Conservation (phyloP, 2,797 vertebrate genomes). For the Lepus townsendii region DNA sequence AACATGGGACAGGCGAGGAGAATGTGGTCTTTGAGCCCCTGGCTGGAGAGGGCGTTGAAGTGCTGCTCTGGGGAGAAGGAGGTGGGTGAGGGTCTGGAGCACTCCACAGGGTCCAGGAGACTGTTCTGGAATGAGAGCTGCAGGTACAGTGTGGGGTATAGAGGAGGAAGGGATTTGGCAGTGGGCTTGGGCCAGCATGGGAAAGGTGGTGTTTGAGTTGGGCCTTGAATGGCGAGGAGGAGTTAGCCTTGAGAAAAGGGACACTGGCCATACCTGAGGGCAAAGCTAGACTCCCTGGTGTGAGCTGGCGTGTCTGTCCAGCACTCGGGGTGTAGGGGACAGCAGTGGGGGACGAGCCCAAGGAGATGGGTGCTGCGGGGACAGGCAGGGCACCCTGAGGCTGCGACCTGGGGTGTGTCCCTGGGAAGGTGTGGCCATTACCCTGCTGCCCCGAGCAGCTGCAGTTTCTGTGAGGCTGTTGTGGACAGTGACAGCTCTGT, state of each 20-base stretch:
- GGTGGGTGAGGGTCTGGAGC: neutral
- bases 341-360: neutral
- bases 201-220: conserved; percentile 42
- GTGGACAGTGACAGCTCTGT: conserved; percentile 26
- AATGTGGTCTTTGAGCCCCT: too few relatives aligned
- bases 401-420: conserved; percentile 45
- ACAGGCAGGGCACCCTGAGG: neutral
- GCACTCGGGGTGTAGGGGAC: neutral
- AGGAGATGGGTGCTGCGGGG: neutral
- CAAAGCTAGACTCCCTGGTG: neutral
- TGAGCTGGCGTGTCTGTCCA: neutral
- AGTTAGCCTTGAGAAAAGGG: conserved; percentile 2
- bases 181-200: neutral
- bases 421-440: conserved; percentile 57
- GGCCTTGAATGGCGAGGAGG: neutral
- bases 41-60: neutral
- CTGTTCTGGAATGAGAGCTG: neutral
- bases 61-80: neutral
- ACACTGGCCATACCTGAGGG: neutral
- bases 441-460: neutral
- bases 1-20: neutral
- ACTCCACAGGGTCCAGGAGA: neutral
- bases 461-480: conserved; percentile 69
- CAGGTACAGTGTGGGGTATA: too few relatives aligned
- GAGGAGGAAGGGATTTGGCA: neutral